phyloP scores from a whole-genome alignment of 2,888 invertebrate species.

The Perizoma affinitatum region DNA sequence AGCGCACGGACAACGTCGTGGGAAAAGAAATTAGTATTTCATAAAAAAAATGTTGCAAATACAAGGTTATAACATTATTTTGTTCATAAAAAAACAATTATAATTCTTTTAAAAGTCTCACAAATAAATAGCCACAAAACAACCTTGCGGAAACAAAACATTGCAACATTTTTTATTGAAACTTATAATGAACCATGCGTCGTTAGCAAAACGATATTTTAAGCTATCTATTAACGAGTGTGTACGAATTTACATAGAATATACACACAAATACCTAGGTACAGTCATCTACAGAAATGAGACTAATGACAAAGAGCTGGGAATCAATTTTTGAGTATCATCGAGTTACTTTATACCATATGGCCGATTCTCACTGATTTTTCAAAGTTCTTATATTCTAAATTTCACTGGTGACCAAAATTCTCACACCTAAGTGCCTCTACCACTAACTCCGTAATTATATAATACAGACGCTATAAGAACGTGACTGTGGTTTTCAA shows the following conservation, averaged over 20 bases:
- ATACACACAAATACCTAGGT: not conserved
- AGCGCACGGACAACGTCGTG: no score
- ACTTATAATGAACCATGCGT: slow-evolving; percentile 28
- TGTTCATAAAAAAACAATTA: slow-evolving; percentile 29
- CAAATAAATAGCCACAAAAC: slow-evolving; percentile 21
- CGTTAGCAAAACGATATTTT: slow-evolving; percentile 42
- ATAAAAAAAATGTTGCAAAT: no score
- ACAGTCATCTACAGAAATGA: slow-evolving; percentile 4
- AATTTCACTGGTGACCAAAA: no score
- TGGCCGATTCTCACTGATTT: no score
- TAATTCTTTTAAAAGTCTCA: slow-evolving; percentile 12
- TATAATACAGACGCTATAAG: no score
- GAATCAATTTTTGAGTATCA: no score
- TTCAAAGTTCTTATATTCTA: no score
- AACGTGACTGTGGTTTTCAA: no score
- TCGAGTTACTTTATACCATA: no score
- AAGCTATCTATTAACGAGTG: slow-evolving; percentile 31
- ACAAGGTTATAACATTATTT: not conserved
- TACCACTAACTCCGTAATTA: no score
- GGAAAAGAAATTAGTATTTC: no score
- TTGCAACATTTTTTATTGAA: slow-evolving; percentile 28
- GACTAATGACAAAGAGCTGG: not conserved
- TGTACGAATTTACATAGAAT: slow-evolving; percentile 11
- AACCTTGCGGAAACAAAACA: slow-evolving; percentile 22
- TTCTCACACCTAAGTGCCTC: no score